Percentiles rank a stretch among this genome's conserved stretches.
Conservation (phyloP, 1,140 invertebrate genomes). For the Paraescarpia echinospica region DNA sequence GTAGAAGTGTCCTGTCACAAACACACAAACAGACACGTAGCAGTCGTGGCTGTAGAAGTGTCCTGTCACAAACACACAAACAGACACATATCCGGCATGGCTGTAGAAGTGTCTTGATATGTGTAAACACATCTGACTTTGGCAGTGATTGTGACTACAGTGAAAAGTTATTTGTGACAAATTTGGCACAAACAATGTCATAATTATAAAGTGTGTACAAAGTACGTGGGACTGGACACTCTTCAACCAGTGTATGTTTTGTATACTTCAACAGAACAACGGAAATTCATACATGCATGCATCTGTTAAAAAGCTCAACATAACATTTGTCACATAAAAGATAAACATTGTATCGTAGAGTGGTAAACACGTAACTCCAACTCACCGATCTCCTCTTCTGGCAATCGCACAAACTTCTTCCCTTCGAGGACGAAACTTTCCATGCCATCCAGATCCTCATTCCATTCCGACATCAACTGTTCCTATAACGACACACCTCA, state of each 20-base stretch:
- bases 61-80: slow-evolving; percentile 79
- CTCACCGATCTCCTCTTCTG: slow-evolving; percentile 89
- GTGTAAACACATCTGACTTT: no score
- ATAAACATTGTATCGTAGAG: neutral
- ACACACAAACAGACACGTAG: slow-evolving; percentile 97
- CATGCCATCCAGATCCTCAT: slow-evolving; percentile 69
- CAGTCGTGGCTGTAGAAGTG: slow-evolving; percentile 93
- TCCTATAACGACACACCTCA: slow-evolving; percentile 56
- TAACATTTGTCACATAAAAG: neutral
- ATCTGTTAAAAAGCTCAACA: no score
- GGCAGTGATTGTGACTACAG: slow-evolving; percentile 20
- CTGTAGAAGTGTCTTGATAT: slow-evolving; percentile 79
- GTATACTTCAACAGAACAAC: no score
- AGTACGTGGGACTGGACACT: no score
- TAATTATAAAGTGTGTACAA: no score
- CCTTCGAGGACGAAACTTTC: slow-evolving; percentile 97
- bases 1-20: slow-evolving; percentile 80
- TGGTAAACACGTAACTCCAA: slow-evolving; percentile 11
- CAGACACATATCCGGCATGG: slow-evolving; percentile 95
- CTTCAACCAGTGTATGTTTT: no score
- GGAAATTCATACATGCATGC: no score
- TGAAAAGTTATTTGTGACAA: no score
- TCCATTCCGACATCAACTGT: slow-evolving; percentile 73
- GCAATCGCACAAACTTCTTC: slow-evolving; percentile 93
- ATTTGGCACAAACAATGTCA: no score